A percentile compares a stretch with the other conserved stretches of the same genome.
Conservation (phyloP, 1,140 invertebrate species). For the Brachionus manjavacas region DNA sequence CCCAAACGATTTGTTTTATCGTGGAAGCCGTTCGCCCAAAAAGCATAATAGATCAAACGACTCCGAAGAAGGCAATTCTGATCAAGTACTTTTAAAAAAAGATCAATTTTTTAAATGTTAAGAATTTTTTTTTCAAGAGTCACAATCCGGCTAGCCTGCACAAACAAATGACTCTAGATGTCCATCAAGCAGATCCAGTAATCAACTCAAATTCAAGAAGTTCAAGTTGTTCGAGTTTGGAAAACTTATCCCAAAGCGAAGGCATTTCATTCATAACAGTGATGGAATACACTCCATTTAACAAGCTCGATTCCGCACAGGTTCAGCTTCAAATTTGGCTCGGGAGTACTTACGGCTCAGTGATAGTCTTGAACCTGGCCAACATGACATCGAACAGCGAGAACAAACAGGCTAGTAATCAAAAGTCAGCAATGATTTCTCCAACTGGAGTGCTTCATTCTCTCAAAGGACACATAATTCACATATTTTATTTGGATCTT, state of each 20-base stretch:
- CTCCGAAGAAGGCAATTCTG: conserved; percentile 66
- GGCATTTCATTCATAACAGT: not conserved
- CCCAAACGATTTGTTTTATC: conserved; percentile 76
- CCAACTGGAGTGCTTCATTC: conserved; percentile 80
- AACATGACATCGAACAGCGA: not conserved
- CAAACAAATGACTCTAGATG: conserved; percentile 27
- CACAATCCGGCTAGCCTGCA: not conserved
- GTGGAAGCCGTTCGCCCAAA: conserved; percentile 64
- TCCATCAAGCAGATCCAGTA: not conserved
- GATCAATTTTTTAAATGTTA: not conserved
- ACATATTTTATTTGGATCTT: conserved; percentile 89
- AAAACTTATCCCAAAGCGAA: conserved; percentile 33
- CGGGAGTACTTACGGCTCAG: conserved; percentile 1
- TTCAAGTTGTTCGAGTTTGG: conserved; percentile 35
- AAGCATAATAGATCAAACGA: conserved; percentile 73
- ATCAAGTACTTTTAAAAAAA: not conserved
- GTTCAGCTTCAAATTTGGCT: not conserved
- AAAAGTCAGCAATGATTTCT: not conserved
- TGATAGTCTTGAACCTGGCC: conserved; percentile 7
- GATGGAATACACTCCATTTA: not conserved
- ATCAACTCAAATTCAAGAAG: not conserved
- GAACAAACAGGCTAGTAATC: not conserved
- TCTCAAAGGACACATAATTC: conserved; percentile 83
- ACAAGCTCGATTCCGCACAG: not conserved
- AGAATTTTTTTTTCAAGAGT: not conserved